Base-by-base conservation (phyloP, 1,140 invertebrate genomes). In the Drosophila suzukii region DNA sequence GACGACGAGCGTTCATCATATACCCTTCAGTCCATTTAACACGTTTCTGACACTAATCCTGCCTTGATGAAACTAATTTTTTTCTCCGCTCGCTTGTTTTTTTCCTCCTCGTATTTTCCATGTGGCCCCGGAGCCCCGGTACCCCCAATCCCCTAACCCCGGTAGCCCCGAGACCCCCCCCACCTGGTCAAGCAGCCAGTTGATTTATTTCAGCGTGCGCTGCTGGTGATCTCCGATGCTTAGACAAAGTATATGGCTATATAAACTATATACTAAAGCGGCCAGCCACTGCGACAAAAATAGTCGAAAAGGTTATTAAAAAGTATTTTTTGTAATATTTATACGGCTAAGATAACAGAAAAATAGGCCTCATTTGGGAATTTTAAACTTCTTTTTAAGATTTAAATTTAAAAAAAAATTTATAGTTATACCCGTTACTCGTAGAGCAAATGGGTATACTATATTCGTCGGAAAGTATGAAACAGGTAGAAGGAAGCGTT, bases 21-120 rank as follows among this genome's bases (percentile, higher is more conserved):
- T 85, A 91, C 90, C 90, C 90, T 91, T 91, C 90, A 91, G 90
- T 91, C 90, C 90, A 91, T 91, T 91, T 91, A 91, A 91, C 90
- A 91, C 90, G 83, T 91, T 91, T 91, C 81, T 86, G 90, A 91
- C 90, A 91, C 90, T 91, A 91, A 91, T 91, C 90, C 90, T 88
- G 86, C 70, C 90, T 91, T 90, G 90, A 91, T 91, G 90, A 91
- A 91, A 91, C 90, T 91, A 90, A 91, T 91, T 91, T 91, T 91
- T 91, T 91, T 90, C 54, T 71, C 36, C 68, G 36, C 36, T 70
- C 54, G 62, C 51, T 56, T 46, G 50, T 41, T 71, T 49, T 53
- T 65, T 68, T 32, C 38, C 24, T n/a, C 24, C 17, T 20, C 43
- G 34, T 32, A 49, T 66, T 66, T 66, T 65, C 67, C 83, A 83